Evolutionary conservation across 2,113 vertebrate genomes (phyloP).

Genomic region (Microtus pennsylvanicus): DNA sequence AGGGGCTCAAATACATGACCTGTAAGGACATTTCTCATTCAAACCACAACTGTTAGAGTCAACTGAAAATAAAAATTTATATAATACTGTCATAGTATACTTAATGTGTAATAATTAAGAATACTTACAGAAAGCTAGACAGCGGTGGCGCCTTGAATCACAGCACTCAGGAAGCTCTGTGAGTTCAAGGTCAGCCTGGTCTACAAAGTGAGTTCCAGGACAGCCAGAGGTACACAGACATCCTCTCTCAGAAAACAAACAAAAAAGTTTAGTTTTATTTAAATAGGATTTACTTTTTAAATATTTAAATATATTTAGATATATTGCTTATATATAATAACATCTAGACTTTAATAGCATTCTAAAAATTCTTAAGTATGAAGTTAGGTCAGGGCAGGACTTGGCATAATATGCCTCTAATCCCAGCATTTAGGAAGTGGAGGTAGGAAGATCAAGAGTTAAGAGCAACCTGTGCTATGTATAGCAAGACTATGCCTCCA

Average conservation of each 20-base stretch:
- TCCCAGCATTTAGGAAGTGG: not conserved
- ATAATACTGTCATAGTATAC: not conserved
- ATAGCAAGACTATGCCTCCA: not conserved
- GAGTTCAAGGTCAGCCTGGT: not conserved
- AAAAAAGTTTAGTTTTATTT: not conserved
- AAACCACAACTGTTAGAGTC: not conserved
- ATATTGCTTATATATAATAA: not conserved
- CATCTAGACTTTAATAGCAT: not conserved
- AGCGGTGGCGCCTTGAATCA: not conserved
- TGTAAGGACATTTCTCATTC: not conserved
- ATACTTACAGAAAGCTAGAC: not conserved
- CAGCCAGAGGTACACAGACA: not conserved
- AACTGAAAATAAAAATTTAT: constrained; percentile 32
- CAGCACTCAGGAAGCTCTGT: not conserved
- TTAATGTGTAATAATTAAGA: constrained; percentile 21
- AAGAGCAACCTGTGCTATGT: not conserved
- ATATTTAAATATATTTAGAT: not conserved
- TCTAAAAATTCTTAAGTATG: not conserved
- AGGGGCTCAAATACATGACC: not conserved
- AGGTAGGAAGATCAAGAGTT: not conserved
- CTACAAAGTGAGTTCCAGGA: not conserved
- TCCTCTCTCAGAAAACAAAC: not conserved
- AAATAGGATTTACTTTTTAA: not conserved
- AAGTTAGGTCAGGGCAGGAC: not conserved
- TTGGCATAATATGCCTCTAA: not conserved